These are phyloP conservation scores for Hartigia nigra DNA, from an alignment of 2,888 invertebrate genomes.

Conservation along the genomic window DNA sequence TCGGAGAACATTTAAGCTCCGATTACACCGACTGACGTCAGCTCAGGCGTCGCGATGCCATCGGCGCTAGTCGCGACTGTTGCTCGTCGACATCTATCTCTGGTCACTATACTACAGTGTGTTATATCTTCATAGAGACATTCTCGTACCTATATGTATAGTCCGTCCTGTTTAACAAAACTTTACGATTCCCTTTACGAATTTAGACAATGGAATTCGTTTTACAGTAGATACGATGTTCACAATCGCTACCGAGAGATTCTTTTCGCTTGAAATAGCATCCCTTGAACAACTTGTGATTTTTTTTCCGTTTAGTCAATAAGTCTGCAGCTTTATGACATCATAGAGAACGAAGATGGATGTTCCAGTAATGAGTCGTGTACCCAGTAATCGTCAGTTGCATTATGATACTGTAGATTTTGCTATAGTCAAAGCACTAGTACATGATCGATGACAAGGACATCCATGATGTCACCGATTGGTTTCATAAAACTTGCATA, in stretches of 20 bases:
- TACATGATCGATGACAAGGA: no score
- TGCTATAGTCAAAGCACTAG: no score
- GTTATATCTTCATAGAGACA: neutral
- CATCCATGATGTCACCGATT: no score
- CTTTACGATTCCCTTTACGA: constrained; percentile 18
- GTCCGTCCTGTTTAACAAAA: constrained; percentile 15
- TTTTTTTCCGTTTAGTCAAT: no score
- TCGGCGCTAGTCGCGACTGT: constrained; percentile 7
- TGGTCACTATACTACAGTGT: neutral
- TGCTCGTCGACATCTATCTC: neutral
- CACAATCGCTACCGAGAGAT: neutral
- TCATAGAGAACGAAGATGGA: no score
- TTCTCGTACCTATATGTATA: neutral
- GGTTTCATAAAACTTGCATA: neutral
- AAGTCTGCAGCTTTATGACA: neutral
- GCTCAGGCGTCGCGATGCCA: constrained; percentile 11
- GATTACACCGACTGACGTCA: constrained; percentile 10
- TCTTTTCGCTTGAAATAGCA: neutral
- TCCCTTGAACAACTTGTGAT: neutral
- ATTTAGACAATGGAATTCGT: neutral
- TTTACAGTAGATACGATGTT: neutral
- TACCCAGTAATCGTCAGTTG: no score
- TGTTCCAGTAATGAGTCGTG: no score
- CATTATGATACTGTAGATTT: no score
- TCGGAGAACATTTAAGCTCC: constrained; percentile 4